Evolutionary conservation across 2,888 invertebrate genomes (phyloP), one percentile per base, ranked within the genome.

Genomic region (Chymomyza procnemis): DNA sequence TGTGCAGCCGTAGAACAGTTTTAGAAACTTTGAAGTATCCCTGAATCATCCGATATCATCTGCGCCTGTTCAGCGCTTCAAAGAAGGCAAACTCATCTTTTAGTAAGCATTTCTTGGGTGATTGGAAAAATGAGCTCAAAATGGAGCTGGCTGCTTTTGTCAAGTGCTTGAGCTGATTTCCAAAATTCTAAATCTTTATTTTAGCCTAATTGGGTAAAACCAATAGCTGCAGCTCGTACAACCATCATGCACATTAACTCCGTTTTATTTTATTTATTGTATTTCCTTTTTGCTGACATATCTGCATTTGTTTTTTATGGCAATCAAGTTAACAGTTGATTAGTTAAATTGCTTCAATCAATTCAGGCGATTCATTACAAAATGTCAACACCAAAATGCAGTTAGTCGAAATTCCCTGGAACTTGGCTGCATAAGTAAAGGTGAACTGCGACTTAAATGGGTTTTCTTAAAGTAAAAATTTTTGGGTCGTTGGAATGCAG

Each of bases 401-500:
- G 80, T 81, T 79, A 75, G 67, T 81, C 65, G 76, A 74, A 56
- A 48, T 50, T 12, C 4, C 16, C 26, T 41, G 34, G 12, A 16
- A 12, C 26, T 46, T 62, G 22, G 4, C n/a, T n/a, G 21, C 16
- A 56, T 26, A 56, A 56, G 26, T 26, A 26, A 22, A 56, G 16
- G 21, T 19, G 22, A 55, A 55, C 21, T 60, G 18, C 9, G 4
- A 2, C 68, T 62, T 66, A 79, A 78, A 67, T 67, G 70, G 60
- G 76, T 69, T 78, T 79, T 67, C 67, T 75, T 75, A 80, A 66
- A 75, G 26, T 78, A 65, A 73, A n/a, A 67, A 79, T 83, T 80
- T 26, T 83, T 81, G 79, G 81, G 81, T 84, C 84, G 79, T 66
- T 61, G 81, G 84, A 83, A 83, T 80, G 81, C 84, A 71, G 59